Conservation (phyloP, 1,140 invertebrate genomes). For the Copidosoma floridanum region DNA sequence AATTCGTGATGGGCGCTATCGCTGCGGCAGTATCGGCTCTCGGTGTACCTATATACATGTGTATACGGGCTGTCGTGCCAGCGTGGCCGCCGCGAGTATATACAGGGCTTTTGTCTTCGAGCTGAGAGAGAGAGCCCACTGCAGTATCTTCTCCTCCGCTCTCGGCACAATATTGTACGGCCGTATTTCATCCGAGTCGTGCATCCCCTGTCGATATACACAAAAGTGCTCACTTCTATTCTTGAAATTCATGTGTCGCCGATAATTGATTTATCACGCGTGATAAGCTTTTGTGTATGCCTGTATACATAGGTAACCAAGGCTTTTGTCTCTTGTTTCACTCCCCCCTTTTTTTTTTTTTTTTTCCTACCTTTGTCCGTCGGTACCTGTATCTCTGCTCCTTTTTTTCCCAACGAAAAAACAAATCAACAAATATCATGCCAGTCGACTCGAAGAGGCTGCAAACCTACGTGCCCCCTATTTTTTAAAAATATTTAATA, state of each 20-base stretch:
- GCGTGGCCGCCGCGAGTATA: slow-evolving; percentile 6
- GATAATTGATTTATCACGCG: slow-evolving; percentile 28
- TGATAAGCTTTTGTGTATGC: no score
- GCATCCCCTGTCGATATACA: slow-evolving; percentile 16
- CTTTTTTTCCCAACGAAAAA: no score
- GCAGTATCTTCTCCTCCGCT: not conserved
- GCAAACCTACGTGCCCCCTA: no score
- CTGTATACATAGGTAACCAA: no score
- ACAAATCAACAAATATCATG: no score
- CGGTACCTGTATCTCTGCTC: no score
- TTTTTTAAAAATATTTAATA: no score
- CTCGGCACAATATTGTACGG: slow-evolving; percentile 1
- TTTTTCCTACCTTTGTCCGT: slow-evolving; percentile 15
- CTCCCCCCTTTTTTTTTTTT: slow-evolving; percentile 18
- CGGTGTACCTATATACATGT: no score
- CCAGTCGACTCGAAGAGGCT: no score
- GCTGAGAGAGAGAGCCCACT: not conserved
- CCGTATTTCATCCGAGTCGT: slow-evolving; percentile 25
- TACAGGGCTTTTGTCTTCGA: slow-evolving; percentile 10
- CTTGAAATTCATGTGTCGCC: slow-evolving; percentile 22
- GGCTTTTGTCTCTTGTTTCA: slow-evolving; percentile 16
- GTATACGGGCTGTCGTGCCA: not conserved
- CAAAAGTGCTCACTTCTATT: slow-evolving; percentile 25
- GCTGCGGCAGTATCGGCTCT: not conserved
- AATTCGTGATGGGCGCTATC: slow-evolving; percentile 16